These are phyloP conservation scores for Sprattus sprattus DNA, from an alignment of 2,113 vertebrate species.

Conservation along the genomic window DNA sequence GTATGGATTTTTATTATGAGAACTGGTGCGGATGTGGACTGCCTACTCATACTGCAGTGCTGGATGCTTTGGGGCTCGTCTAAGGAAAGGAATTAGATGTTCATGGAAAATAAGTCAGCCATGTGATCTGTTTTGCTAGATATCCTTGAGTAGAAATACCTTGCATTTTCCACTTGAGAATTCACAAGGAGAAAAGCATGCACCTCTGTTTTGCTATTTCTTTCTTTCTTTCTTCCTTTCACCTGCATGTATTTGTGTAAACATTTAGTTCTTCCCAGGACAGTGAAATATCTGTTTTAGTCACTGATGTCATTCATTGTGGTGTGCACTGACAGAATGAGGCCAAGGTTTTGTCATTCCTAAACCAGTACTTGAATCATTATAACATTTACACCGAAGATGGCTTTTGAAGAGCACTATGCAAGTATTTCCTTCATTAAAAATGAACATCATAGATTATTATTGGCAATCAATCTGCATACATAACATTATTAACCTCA, in stretches of 20 bases:
- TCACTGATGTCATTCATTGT: constrained; percentile 27
- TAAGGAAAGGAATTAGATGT: background rate
- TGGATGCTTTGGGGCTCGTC: background rate
- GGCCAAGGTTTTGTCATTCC: constrained; percentile 37
- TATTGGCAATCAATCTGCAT: background rate
- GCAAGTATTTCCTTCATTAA: background rate
- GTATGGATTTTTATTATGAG: constrained; percentile 8
- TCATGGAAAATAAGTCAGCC: background rate
- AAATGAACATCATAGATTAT: background rate
- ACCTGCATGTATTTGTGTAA: constrained; percentile 34
- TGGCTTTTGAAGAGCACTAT: background rate
- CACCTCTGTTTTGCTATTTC: background rate
- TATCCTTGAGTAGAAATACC: background rate
- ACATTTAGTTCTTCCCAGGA: constrained; percentile 29
- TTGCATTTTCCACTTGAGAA: background rate
- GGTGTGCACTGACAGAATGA: constrained; percentile 52
- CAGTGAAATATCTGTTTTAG: constrained; percentile 26
- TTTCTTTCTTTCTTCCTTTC: background rate
- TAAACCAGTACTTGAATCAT: constrained; percentile 45
- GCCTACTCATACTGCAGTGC: background rate
- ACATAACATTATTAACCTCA: background rate
- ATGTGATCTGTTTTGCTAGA: background rate
- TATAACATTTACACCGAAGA: constrained; percentile 32
- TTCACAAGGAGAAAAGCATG: background rate
- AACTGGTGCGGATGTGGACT: background rate